These are phyloP conservation scores for Ferdinandea cuprea DNA, from an alignment of 2,888 invertebrate species.

Conservation along the genomic window DNA sequence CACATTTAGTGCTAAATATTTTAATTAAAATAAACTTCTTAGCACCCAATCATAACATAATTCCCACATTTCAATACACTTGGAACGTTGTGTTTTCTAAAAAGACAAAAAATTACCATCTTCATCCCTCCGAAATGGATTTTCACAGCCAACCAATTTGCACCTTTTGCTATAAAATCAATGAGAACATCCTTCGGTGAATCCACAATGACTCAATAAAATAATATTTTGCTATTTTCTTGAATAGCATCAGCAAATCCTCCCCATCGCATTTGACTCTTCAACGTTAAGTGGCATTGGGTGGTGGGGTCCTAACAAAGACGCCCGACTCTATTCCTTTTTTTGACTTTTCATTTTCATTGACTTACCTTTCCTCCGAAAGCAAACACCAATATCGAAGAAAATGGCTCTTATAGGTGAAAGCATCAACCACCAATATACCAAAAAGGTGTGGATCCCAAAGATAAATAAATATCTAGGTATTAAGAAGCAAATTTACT, in stretches of 20 bases:
- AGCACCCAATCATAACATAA: neutral
- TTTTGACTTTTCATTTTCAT: conserved; percentile 42
- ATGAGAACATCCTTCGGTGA: conserved; percentile 56
- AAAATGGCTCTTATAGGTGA: conserved; percentile 33
- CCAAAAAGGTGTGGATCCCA: conserved; percentile 66
- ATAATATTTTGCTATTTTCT: conserved; percentile 73
- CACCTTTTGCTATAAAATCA: conserved; percentile 68
- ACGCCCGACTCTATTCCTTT: conserved; percentile 19
- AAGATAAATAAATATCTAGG: conserved; percentile 74
- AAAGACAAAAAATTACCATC: conserved; percentile 20
- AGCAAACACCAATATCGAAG: conserved; percentile 62
- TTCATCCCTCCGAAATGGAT: conserved; percentile 18
- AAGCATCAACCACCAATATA: neutral
- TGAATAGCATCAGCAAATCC: conserved; percentile 63
- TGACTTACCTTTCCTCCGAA: conserved; percentile 46
- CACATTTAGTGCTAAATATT: neutral
- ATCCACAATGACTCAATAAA: conserved; percentile 71
- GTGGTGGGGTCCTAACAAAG: conserved; percentile 50
- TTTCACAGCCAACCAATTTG: conserved; percentile 59
- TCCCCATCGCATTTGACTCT: conserved; percentile 34
- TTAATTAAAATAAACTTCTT: conserved; percentile 19
- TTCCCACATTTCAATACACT: neutral
- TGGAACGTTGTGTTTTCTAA: conserved; percentile 8
- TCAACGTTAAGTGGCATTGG: conserved; percentile 68
- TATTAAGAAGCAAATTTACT: conserved; percentile 78